Conservation (phyloP, 2,888 invertebrate genomes). For the Ctena decussata region DNA sequence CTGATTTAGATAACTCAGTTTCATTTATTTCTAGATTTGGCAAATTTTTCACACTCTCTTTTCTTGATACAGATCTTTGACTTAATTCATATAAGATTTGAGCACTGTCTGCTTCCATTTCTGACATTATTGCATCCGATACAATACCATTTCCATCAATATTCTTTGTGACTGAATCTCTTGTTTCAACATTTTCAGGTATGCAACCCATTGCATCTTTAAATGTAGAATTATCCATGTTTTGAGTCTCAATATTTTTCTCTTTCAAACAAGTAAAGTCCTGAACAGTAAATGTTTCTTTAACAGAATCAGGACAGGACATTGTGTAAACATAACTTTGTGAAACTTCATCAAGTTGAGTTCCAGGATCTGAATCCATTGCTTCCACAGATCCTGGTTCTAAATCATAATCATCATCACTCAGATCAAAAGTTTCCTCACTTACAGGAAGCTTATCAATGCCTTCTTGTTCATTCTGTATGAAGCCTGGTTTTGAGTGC, state of each 20-base stretch:
- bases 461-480: too few relatives aligned
- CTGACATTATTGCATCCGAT: neutral
- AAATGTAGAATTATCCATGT: too few relatives aligned
- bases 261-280: neutral
- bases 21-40: neutral
- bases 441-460: neutral
- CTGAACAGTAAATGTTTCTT: neutral
- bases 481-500: too few relatives aligned
- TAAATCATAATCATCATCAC: neutral
- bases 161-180: too few relatives aligned
- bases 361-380: neutral
- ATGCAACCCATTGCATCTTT: too few relatives aligned
- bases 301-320: neutral
- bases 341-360: neutral
- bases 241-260: too few relatives aligned
- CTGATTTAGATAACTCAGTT: neutral
- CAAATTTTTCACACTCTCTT: neutral
- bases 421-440: neutral
- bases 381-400: neutral
- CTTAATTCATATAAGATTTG: conserved; percentile 5
- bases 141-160: too few relatives aligned
- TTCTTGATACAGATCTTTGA: neutral
- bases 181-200: too few relatives aligned
- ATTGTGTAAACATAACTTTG: neutral
- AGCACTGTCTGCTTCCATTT: neutral